Conservation (phyloP, 2,113 vertebrate species). For the Rhinolophus ferrumequinum region DNA sequence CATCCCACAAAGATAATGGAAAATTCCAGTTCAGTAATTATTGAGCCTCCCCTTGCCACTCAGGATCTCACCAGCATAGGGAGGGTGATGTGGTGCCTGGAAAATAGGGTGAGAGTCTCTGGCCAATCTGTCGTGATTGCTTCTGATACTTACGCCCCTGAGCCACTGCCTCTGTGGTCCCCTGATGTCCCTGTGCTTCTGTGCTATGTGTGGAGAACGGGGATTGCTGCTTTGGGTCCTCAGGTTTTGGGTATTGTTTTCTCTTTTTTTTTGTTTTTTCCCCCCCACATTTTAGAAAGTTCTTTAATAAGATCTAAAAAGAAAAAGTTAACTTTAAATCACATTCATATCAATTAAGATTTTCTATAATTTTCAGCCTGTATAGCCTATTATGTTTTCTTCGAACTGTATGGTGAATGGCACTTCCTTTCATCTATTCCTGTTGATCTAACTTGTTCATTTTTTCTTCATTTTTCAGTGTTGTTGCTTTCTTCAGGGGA, state of each 20-base stretch:
- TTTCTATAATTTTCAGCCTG: neutral
- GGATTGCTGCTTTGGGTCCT: neutral
- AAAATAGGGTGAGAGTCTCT: neutral
- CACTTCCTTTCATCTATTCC: neutral
- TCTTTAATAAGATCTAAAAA: neutral
- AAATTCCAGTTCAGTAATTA: neutral
- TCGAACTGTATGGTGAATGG: neutral
- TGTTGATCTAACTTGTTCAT: neutral
- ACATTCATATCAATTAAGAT: neutral
- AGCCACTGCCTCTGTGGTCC: neutral
- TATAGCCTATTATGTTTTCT: neutral
- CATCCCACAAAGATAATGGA: neutral
- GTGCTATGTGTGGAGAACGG: neutral
- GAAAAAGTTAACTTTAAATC: conserved; percentile 22
- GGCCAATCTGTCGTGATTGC: neutral
- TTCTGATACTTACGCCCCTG: neutral
- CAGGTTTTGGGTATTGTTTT: neutral
- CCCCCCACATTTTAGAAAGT: neutral
- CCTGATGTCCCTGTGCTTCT: neutral
- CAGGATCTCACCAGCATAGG: neutral
- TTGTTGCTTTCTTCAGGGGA: neutral
- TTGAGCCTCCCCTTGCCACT: neutral
- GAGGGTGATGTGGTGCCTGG: neutral
- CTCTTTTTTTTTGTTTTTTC: too few species aligned
- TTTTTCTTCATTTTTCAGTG: conserved; percentile 25